Evolutionary conservation across 2,888 invertebrate genomes (phyloP).

Genomic region (Galerucella calmariensis): DNA sequence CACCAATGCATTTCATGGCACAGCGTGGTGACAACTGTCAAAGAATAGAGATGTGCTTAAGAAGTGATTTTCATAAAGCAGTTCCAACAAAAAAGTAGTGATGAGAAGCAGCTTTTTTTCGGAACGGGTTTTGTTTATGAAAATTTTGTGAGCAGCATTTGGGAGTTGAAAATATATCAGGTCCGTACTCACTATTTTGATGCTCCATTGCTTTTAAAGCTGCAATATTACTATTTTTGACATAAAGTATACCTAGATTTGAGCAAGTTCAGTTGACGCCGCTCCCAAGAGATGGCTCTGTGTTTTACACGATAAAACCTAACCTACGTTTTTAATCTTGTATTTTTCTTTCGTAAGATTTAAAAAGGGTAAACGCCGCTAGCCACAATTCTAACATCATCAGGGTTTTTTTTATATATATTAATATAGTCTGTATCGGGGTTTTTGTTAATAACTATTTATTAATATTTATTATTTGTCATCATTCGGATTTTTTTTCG

Average conservation of each 20-base stretch:
- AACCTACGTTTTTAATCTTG: constrained; percentile 58
- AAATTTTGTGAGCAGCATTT: too few relatives aligned
- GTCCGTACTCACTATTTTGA: too few relatives aligned
- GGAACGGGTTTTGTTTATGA: too few relatives aligned
- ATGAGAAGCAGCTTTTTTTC: too few relatives aligned
- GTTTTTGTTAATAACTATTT: constrained; percentile 31
- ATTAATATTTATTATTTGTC: constrained; percentile 47
- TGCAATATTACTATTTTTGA: too few relatives aligned
- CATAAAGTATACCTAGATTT: neutral
- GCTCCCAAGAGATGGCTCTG: constrained; percentile 39
- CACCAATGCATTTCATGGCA: too few relatives aligned
- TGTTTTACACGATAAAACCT: constrained; percentile 59
- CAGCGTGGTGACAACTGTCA: too few relatives aligned
- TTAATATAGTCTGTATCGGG: constrained; percentile 46
- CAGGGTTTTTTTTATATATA: constrained; percentile 18
- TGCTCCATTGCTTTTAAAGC: too few relatives aligned
- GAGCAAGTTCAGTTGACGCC: constrained; percentile 19
- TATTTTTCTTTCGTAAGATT: constrained; percentile 52
- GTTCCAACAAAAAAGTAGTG: too few relatives aligned
- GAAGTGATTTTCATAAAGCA: too few relatives aligned
- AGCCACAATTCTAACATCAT: constrained; percentile 65
- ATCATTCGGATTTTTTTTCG: constrained; percentile 29
- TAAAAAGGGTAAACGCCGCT: constrained; percentile 62
- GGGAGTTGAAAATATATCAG: too few relatives aligned
- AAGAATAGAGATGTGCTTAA: too few relatives aligned